A percentile compares a stretch with the other conserved stretches of the same genome.
Evolutionary conservation across 1,140 invertebrate genomes (phyloP).

Genomic region (Heliconius eleuchia): DNA sequence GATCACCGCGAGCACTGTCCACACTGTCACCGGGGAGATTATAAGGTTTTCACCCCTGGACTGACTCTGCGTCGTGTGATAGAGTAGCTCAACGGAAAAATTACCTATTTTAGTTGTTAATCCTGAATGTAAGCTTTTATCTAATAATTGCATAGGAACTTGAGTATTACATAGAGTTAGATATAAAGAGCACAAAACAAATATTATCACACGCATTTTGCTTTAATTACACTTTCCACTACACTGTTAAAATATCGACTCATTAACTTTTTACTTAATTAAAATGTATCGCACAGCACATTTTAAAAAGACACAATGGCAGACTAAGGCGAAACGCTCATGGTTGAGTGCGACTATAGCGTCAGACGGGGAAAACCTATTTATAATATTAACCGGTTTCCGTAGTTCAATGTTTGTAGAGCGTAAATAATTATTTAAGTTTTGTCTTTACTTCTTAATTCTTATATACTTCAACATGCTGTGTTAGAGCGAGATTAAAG

Average conservation of each 20-base stretch:
- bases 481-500: neutral
- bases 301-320: neutral
- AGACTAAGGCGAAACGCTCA: constrained; percentile 7
- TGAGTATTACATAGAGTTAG: constrained; percentile 20
- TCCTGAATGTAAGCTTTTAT: constrained; percentile 32
- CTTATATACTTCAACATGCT: neutral
- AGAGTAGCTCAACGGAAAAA: constrained; percentile 71
- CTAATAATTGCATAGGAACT: constrained; percentile 11
- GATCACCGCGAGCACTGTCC: constrained; percentile 77
- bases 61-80: constrained; percentile 52
- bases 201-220: constrained; percentile 32
- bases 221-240: neutral
- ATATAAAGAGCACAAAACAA: constrained; percentile 17
- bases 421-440: neutral
- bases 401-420: constrained; percentile 1
- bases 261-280: neutral
- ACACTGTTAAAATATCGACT: neutral
- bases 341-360: constrained; percentile 10
- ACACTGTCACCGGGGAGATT: constrained; percentile 80
- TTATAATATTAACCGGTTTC: constrained; percentile 26
- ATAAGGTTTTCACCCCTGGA: constrained; percentile 54
- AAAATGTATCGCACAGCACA: neutral
- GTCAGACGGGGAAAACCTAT: constrained; percentile 30
- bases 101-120: constrained; percentile 68
- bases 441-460: neutral